phyloP scores from a whole-genome alignment of 2,113 vertebrate genomes.

The Corythornis cristatus region DNA sequence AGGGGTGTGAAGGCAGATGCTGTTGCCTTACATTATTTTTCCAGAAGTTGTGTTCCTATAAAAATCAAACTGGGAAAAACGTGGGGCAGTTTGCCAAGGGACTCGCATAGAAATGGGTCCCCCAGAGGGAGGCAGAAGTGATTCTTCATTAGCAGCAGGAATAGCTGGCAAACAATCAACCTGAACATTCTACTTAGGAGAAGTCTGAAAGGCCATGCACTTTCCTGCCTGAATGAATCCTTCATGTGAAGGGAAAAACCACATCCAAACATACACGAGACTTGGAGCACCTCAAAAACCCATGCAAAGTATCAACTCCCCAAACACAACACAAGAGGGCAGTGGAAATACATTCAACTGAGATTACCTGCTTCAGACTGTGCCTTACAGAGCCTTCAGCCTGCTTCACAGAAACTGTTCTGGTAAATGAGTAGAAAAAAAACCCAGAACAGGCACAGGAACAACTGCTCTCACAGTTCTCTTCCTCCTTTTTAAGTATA shows the following conservation, averaged over 20 bases:
- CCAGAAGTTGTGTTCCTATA: neutral
- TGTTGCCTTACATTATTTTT: neutral
- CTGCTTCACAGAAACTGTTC: neutral
- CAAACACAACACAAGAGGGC: neutral
- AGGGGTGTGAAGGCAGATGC: rapidly evolving
- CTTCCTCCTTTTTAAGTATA: neutral
- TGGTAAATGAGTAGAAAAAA: neutral
- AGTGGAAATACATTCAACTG: neutral
- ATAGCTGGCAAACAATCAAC: neutral
- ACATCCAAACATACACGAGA: neutral
- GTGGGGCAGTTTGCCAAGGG: neutral
- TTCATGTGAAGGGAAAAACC: neutral
- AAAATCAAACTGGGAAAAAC: neutral
- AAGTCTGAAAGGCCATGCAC: neutral
- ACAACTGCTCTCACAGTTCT: neutral
- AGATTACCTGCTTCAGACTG: too few species aligned
- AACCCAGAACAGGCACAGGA: neutral
- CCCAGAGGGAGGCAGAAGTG: neutral
- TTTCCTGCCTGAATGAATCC: neutral
- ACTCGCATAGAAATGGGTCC: rapidly evolving
- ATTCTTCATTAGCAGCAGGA: neutral
- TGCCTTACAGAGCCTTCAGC: neutral
- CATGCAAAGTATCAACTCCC: neutral
- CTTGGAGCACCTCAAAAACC: neutral
- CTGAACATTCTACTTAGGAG: neutral